Evolutionary conservation across 2,113 vertebrate species (phyloP).

Genomic region (Phalacrocorax pelagicus): DNA sequence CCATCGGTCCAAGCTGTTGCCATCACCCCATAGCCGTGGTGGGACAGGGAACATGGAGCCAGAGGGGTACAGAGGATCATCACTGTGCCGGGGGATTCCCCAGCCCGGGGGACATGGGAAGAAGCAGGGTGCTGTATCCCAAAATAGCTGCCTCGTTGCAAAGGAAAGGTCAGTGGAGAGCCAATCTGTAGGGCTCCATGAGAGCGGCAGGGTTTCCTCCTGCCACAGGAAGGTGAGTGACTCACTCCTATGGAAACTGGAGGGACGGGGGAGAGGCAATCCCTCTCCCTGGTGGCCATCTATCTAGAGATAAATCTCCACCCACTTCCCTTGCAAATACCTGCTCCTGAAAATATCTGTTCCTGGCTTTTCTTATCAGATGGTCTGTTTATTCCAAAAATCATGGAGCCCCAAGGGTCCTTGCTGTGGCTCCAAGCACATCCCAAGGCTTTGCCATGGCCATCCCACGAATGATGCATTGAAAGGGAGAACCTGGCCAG

Average conservation of each 20-base stretch:
- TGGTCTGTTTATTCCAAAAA: neutral
- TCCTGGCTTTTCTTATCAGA: neutral
- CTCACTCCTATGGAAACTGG: neutral
- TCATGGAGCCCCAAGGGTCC: neutral
- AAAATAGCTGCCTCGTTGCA: neutral
- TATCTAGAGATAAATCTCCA: neutral
- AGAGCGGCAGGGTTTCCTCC: neutral
- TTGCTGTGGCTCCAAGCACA: neutral
- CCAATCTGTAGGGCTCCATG: neutral
- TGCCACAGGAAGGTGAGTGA: slow-evolving; percentile 50
- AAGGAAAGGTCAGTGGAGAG: neutral
- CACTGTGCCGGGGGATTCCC: neutral
- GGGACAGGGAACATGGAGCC: neutral
- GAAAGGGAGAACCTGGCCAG: neutral
- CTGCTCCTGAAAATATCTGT: neutral
- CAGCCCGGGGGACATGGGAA: neutral
- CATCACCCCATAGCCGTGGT: neutral
- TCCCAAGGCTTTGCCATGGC: neutral
- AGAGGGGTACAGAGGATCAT: neutral
- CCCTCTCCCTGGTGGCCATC: neutral
- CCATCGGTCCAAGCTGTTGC: neutral
- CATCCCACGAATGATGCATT: neutral
- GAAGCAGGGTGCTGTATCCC: neutral
- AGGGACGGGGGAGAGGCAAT: neutral
- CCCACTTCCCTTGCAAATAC: slow-evolving; percentile 28